Evolutionary conservation across 64 coral and sea anemone species (phyloP).

Genomic region (Montipora foliosa): DNA sequence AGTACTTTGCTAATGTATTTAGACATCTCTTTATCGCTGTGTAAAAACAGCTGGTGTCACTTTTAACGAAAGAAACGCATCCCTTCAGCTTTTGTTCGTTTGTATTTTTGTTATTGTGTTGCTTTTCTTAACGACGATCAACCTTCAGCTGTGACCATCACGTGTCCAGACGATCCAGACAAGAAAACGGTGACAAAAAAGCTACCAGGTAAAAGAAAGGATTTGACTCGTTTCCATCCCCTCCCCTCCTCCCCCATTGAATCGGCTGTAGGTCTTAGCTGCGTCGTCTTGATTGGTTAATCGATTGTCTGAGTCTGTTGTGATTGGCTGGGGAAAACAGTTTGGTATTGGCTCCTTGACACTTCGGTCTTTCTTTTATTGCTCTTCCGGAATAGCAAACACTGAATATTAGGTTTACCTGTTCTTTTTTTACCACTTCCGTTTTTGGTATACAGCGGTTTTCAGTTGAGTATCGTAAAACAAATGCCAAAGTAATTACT

Average conservation of each 20-base stretch:
- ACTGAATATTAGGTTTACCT: no score
- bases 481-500: no score
- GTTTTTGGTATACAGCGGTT: no score
- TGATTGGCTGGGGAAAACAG: no score
- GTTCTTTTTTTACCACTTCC: no score
- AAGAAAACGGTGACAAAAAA: constrained; percentile 90
- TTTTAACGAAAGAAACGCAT: no score
- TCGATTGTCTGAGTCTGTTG: neutral
- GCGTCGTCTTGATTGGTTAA: neutral
- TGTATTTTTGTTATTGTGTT: neutral
- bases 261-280: no score
- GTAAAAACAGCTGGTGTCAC: neutral
- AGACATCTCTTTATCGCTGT: neutral
- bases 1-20: neutral
- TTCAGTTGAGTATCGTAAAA: no score
- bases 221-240: neutral
- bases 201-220: constrained; percentile 63
- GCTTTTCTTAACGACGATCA: constrained; percentile 22
- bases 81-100: no score
- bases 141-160: constrained; percentile 83
- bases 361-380: no score
- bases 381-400: no score
- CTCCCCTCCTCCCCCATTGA: neutral
- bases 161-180: constrained; percentile 74
- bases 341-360: no score